Base-by-base conservation (phyloP, 2,888 invertebrate species). In the Colletes collaris region DNA sequence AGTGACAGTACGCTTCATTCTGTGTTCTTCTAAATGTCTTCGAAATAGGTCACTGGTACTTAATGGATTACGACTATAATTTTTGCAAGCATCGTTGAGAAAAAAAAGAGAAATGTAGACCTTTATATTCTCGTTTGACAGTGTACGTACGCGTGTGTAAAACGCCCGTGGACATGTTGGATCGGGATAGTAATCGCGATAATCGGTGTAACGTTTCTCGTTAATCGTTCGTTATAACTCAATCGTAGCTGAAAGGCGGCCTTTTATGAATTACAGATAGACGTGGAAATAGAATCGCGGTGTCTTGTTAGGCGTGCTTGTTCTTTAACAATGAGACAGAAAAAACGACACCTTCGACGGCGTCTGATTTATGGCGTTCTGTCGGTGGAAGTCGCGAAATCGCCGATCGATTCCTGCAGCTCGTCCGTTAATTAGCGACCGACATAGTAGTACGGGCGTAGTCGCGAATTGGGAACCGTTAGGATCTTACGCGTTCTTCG, bases 151-250 rank as follows among this genome's bases (percentile, higher is more conserved):
- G 53, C 60, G 59, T 46, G 56, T 56, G 37, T 13, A 37, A 66
- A 63, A 66, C 71, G 58, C n/a, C 52, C 6, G 52, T 13, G n/a
- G 58, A 49, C 62, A 65, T 65, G 52, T 78, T 52, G 35, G 53
- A 44, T 55, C 67, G 59, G 49, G 49, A 55, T 40, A 73, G 65
- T 85, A 85, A 82, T 85, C 70, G 56, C 66, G 76, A 67, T 81
- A 85, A 83, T 75, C 67, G 73, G 69, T 67, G 82, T 66, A 78
- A 67, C 62, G 44, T 77, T 71, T 64, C 71, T 72, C 58, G 71
- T 75, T 77, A 85, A 85, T 85, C 79, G 70, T 55, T 37, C 76
- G 79, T 81, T 81, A 67, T 80, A 83, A 75, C 79, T 85, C 76
- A 79, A 85, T 85, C 83, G 73, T 13, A 16, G 44, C 40, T 37